These are phyloP conservation scores for Bovichtus variegatus DNA, from an alignment of 2,797 vertebrate genomes.

Conservation along the genomic window DNA sequence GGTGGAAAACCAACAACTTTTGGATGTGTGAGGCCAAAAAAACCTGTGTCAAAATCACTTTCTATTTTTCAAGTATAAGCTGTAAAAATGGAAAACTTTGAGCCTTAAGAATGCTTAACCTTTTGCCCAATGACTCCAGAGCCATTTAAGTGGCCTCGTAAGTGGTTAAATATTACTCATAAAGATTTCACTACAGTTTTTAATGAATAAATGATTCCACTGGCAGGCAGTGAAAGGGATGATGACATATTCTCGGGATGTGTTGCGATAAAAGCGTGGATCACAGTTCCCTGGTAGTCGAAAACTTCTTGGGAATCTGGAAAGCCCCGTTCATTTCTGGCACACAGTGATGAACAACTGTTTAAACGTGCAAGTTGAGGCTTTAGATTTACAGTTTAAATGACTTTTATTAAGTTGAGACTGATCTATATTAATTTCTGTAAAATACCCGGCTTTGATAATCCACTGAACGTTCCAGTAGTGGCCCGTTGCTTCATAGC, in stretches of 20 bases:
- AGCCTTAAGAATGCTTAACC: not conserved
- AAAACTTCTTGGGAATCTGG: slow-evolving; percentile 4
- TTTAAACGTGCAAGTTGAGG: slow-evolving; percentile 22
- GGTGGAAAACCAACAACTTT: not conserved
- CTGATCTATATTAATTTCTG: not conserved
- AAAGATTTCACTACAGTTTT: slow-evolving; percentile 12
- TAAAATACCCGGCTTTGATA: not conserved
- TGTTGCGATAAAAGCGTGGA: slow-evolving; percentile 23
- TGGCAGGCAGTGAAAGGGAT: not conserved
- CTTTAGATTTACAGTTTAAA: slow-evolving; percentile 23
- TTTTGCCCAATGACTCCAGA: not conserved
- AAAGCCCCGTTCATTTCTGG: slow-evolving; percentile 25
- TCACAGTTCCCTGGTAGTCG: slow-evolving; percentile 26
- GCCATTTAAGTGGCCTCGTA: not conserved
- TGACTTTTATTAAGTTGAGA: not conserved
- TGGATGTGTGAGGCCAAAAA: not conserved
- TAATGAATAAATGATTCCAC: slow-evolving; percentile 10
- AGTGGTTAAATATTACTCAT: slow-evolving; percentile 2
- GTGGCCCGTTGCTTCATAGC: not conserved
- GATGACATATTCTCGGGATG: slow-evolving; percentile 10
- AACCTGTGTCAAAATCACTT: not conserved
- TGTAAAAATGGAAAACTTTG: not conserved
- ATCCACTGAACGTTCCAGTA: not conserved
- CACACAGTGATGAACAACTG: slow-evolving; percentile 34
- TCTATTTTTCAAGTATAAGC: not conserved